Evolutionary conservation across 1,140 invertebrate species (phyloP).

Genomic region (Diorhabda carinulata): DNA sequence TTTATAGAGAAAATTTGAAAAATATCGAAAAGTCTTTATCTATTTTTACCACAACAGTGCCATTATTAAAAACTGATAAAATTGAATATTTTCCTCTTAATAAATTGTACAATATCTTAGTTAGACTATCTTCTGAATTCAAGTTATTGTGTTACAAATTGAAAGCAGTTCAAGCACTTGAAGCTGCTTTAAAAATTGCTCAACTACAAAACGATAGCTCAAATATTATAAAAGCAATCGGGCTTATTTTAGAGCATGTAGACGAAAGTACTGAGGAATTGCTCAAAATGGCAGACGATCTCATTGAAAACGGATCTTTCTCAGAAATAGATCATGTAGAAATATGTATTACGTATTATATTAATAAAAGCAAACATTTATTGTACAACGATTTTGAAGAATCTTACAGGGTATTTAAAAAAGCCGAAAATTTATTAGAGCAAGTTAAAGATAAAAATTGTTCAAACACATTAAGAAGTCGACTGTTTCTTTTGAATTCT

Average conservation of each 20-base stretch:
- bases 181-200: constrained; percentile 15
- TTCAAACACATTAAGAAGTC: not conserved
- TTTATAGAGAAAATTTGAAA: constrained; percentile 1
- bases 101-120: constrained; percentile 5
- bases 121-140: constrained; percentile 15
- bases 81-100: not conserved
- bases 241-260: constrained; percentile 11
- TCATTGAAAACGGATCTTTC: not conserved
- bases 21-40: constrained; percentile 11
- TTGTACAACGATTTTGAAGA: not conserved
- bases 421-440: not conserved
- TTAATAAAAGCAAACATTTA: constrained; percentile 12
- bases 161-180: constrained; percentile 8
- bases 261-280: constrained; percentile 1
- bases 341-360: constrained; percentile 10
- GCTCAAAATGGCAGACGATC: constrained; percentile 2
- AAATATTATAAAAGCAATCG: not conserved
- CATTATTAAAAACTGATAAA: not conserved
- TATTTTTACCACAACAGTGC: not conserved
- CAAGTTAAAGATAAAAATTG: not conserved
- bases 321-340: not conserved
- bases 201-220: not conserved
- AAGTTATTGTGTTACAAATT: constrained; percentile 7
- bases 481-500: constrained; percentile 8
- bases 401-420: not conserved